Evolutionary conservation across 2,797 vertebrate genomes (phyloP).

Genomic region (Apogon talboti): DNA sequence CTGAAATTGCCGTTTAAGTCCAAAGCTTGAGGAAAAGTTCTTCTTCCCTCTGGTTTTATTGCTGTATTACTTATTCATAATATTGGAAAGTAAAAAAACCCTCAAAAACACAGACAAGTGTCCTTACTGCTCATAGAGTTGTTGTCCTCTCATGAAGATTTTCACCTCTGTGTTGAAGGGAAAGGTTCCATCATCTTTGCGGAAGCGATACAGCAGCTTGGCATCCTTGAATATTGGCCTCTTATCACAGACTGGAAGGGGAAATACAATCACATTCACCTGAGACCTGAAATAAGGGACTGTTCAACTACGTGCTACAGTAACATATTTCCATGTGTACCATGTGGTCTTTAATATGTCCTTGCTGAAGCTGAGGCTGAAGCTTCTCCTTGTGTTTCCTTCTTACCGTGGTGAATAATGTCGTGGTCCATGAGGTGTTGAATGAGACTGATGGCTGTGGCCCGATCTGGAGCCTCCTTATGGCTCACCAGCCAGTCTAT

Average conservation of each 20-base stretch:
- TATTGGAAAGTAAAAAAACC: too few relatives aligned
- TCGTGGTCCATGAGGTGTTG: conserved; percentile 91
- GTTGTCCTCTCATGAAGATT: conserved; percentile 88
- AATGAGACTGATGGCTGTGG: conserved; percentile 85
- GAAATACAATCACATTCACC: not conserved
- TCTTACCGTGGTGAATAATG: conserved; percentile 90
- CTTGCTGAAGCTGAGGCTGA: too few relatives aligned
- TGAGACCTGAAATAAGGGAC: not conserved
- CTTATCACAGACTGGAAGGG: conserved; percentile 87
- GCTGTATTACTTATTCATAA: too few relatives aligned
- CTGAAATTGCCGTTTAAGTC: too few relatives aligned
- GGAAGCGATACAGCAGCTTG: conserved; percentile 91
- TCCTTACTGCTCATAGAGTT: conserved; percentile 89
- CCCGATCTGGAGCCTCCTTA: conserved; percentile 87
- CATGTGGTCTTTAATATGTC: too few relatives aligned
- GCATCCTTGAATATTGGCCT: conserved; percentile 88
- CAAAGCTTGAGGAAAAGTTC: too few relatives aligned
- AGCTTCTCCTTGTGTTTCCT: not conserved
- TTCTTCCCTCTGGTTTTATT: too few relatives aligned
- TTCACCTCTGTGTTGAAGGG: conserved; percentile 88
- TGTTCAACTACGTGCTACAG: not conserved
- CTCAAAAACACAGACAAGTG: conserved; percentile 5
- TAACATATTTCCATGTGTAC: too few relatives aligned
- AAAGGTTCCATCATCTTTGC: conserved; percentile 91
- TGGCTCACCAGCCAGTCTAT: conserved; percentile 88